Percentiles rank a stretch among this genome's conserved stretches.
phyloP scores from a whole-genome alignment of 2,797 vertebrate species.

The Spheniscus humboldti region DNA sequence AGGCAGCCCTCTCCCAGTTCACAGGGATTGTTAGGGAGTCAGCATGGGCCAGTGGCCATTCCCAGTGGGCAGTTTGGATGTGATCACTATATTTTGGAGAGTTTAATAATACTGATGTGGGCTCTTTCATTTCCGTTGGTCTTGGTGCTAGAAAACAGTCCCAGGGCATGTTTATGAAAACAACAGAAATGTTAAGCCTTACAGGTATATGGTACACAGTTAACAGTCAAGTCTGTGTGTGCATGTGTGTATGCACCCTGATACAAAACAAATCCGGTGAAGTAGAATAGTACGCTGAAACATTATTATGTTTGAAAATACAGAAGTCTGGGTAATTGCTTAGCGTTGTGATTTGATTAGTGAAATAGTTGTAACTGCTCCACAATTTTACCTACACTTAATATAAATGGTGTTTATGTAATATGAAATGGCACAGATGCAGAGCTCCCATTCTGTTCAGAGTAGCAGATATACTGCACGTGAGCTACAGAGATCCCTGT shows the following conservation, averaged over 20 bases:
- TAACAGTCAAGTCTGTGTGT: neutral
- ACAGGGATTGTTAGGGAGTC: too few relatives aligned
- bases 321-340: neutral
- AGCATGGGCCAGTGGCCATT: neutral
- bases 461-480: neutral
- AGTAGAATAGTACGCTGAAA: neutral
- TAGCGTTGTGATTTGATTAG: accelerated
- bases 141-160: neutral
- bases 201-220: neutral
- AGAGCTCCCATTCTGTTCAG: neutral
- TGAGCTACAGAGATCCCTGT: neutral
- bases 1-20: neutral
- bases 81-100: accelerated
- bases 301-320: neutral
- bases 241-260: neutral
- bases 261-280: neutral
- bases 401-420: neutral
- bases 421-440: neutral
- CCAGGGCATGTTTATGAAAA: neutral
- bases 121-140: neutral
- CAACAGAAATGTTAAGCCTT: neutral
- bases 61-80: neutral
- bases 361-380: neutral
- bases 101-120: neutral
- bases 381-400: neutral